Evolutionary conservation across 2,797 vertebrate species (phyloP), one percentile per base, ranked within the genome.

Genomic region (Poeciliopsis paucimaculata): DNA sequence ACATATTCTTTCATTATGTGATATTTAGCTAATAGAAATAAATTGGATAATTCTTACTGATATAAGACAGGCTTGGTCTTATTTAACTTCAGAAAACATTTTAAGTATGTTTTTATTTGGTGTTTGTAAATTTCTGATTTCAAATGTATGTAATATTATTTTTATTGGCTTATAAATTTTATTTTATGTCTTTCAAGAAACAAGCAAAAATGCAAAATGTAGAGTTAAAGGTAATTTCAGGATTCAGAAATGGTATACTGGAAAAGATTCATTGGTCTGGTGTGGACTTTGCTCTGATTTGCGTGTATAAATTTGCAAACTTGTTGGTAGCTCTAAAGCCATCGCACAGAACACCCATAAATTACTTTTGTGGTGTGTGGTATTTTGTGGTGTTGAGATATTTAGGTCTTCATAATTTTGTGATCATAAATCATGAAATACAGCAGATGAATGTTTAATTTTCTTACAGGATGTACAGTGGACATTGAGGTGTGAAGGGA

Each of bases 381-480:
- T 87, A 84, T 62, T 82, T 60, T 78, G 78, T 77, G 83, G 87
- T 84, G 86, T 87, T 88, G 88, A 93, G 86, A 92, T 87, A 84
- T 91, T 85, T 83, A 81, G 81, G 74, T 82, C 79, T 77, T 92
- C 77, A 90, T 85, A 73, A 84, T 82, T 90, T 82, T 77, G 49
- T 71, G 26, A 68, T 77, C 73, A 60, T 92, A 90, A 91, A 88
- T 93, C 83, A 89, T 43, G 34, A 82, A 73, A 85, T 74, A 82
- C 71, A 66, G 70, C 79, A 73, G 31, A n/a, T n/a, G n/a, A n/a
- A n/a, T n/a, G 76, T 41, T 76, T 87, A 77, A 53, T 53, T 20
- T 86, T 89, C 92, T 93, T 83, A 90, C 86, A 80, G 87, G 86
- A 89, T 91, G 87, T 90, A 74, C 78, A 60, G 80, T 88, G 84